These are phyloP conservation scores for Salticus scenicus DNA, from an alignment of 2,888 invertebrate genomes.

Conservation along the genomic window DNA sequence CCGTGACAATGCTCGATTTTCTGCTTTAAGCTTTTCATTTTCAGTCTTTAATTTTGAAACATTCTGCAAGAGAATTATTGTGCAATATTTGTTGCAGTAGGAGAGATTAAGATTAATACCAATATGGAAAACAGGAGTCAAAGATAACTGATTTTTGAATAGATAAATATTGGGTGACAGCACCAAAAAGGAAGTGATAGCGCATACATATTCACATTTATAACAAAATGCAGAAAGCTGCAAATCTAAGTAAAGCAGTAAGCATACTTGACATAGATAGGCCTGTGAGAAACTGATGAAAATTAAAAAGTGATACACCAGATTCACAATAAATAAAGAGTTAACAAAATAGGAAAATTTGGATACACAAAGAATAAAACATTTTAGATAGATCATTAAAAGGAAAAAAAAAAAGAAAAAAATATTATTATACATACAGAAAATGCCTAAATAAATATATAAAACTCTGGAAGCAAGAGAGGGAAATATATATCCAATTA, in stretches of 20 bases:
- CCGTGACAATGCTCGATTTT: constrained; percentile 97
- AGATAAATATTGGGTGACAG: neutral
- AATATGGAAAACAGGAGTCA: constrained; percentile 39
- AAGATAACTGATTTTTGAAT: constrained; percentile 30
- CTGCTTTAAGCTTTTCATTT: constrained; percentile 97
- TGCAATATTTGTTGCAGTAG: constrained; percentile 61
- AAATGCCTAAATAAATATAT: no score
- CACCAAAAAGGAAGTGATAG: constrained; percentile 17
- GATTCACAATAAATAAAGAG: no score
- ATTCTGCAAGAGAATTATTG: constrained; percentile 81
- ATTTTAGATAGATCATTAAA: no score
- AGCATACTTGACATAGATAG: no score
- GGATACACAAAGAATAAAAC: no score
- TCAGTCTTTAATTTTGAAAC: constrained; percentile 91
- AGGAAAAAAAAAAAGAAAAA: no score
- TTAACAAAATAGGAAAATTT: no score
- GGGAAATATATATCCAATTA: no score
- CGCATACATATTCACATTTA: constrained; percentile 2
- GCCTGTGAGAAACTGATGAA: no score
- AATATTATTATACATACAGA: no score
- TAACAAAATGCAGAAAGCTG: constrained; percentile 31
- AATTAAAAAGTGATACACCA: no score
- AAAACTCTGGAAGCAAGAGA: no score
- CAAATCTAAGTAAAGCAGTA: constrained; percentile 13
- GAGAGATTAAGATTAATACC: constrained; percentile 45